phyloP scores from a whole-genome alignment of 2,888 invertebrate species.

The Phyllotreta striolata region DNA sequence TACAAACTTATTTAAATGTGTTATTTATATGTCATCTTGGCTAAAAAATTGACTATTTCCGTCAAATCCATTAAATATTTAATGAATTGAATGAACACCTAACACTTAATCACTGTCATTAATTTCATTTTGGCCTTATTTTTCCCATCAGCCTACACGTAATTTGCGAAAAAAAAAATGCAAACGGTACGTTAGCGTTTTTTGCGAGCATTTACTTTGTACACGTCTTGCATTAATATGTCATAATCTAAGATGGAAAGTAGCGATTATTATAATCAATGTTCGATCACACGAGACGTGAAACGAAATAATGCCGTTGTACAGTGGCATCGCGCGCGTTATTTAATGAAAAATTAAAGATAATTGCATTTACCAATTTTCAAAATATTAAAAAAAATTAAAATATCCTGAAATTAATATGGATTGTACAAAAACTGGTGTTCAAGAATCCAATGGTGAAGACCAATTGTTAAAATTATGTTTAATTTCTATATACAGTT shows the following conservation, averaged over 20 bases:
- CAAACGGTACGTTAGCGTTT: constrained; percentile 10
- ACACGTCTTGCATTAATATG: constrained; percentile 26
- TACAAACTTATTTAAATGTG: too few species aligned
- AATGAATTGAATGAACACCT: too few species aligned
- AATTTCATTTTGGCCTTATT: constrained; percentile 10
- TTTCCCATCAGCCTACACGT: background rate
- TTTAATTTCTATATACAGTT: too few species aligned
- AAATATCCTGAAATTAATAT: too few species aligned
- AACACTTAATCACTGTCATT: background rate
- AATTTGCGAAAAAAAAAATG: constrained; percentile 4
- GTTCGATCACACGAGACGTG: constrained; percentile 48
- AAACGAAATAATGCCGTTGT: constrained; percentile 37
- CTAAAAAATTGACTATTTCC: too few species aligned
- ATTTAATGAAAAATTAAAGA: background rate
- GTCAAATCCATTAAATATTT: too few species aligned
- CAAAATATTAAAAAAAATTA: too few species aligned
- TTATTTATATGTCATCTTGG: too few species aligned
- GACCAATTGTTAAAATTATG: too few species aligned
- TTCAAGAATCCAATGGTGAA: too few species aligned
- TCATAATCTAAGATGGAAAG: constrained; percentile 51
- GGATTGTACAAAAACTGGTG: too few species aligned
- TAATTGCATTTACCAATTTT: too few species aligned
- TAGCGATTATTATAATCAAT: constrained; percentile 51
- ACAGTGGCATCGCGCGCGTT: constrained; percentile 2
- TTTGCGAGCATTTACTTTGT: constrained; percentile 4